Evolutionary conservation across 2,888 invertebrate species (phyloP), one percentile per base, ranked within the genome.

Genomic region (Ormyrus nitidulus): DNA sequence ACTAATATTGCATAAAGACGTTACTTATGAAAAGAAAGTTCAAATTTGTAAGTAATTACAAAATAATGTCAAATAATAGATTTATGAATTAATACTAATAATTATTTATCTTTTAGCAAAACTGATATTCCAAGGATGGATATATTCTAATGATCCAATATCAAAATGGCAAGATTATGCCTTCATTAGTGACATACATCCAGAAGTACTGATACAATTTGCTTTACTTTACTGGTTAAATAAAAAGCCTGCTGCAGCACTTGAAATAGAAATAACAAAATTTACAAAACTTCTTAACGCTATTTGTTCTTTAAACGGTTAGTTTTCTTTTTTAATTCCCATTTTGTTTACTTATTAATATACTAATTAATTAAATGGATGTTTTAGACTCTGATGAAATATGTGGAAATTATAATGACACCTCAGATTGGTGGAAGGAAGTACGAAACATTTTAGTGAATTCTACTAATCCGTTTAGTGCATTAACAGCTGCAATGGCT

Each of bases 371-470:
- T 58, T 75, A 61, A 13, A 72, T 53, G 59, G 71, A 54, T 78
- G 7, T 75, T 11, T 53, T 48, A 88, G 91, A 89, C 83, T 84
- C 89, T 11, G 93, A 94, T 77, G 92, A 93, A 59, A 92, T 93
- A 6, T 90, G 92, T 48, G 93, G 93, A 44, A 94, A 93, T 75
- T 94, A 95, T 84, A 95, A 95, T 86, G 93, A 94, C 82, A 92
- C 94, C 44, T 96, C 96, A 0, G 91, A 93, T 0, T 97, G 97
- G 95, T 98, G 98, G 98, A 94, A 94, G 85, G 92, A 93, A 76
- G 93, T 97, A 64, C 93, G 97, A 49, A 94, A 94, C 83, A 91
- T 94, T 79, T 91, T 98, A 80, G 92, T 94, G 1, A 94, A 95
- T 80, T 95, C 96, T 85, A 91, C 93, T 0, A 94, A 95, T 87